Evolutionary conservation across 2,888 invertebrate species (phyloP), one percentile per base, ranked within the genome.

Genomic region (Machimus rusticus): DNA sequence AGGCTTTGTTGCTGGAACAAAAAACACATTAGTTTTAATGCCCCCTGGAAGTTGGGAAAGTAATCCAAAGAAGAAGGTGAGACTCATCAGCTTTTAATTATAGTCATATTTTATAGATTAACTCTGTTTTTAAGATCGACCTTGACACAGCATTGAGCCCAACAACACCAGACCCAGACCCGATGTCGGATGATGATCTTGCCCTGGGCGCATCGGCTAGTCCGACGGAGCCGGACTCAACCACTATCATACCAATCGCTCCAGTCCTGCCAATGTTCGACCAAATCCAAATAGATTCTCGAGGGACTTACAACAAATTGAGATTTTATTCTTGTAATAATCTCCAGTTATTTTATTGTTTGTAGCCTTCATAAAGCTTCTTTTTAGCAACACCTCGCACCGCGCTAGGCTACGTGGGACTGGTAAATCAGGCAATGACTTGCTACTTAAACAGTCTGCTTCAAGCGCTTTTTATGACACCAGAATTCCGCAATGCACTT

Each of bases 381-480:
- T 28, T 74, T 23, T 37, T 39, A 34, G 37, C 39, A 46, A 16
- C 85, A 46, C 74, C 85, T 28, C 85, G 85, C 5, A 82, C 82
- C 43, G 89, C 87, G 79, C 88, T 87, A 6, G 90, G 91, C 16
- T 96, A 96, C 92, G 96, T 97, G 12, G 97, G 97, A 51, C 93
- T 97, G 82, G 97, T 97, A 9, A 97, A 97, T 92, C 97, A 97
- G 92, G 97, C 97, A 0, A 98, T 98, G 97, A 98, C 98, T 0
- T 98, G 98, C 91, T 98, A 98, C 91, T 93, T 98, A 87, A 98
- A 98, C 93, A 97, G 97, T 92, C 93, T 98, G 77, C 93, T 98
- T 34, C 98, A 98, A 93, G 96, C 97, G 0, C 93, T 98, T 5
- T 98, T 95, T 91, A 98, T 98, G 97, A 98, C 98, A 1, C 98